Evolutionary conservation across 2,888 invertebrate genomes (phyloP).

Genomic region (Tolmerus cingulatus): DNA sequence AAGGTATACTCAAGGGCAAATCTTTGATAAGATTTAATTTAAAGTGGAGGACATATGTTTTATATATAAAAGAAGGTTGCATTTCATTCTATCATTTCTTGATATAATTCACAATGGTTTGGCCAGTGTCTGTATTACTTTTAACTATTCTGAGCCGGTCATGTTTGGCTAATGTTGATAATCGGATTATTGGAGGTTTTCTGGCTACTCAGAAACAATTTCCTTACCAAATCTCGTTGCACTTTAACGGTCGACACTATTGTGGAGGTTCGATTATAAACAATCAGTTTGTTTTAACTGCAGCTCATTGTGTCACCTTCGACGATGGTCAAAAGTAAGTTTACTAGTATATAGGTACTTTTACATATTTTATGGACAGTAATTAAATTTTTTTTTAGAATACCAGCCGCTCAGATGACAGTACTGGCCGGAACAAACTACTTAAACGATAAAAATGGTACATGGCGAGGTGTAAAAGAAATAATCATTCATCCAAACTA

Average conservation of each 20-base stretch:
- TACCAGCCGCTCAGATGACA: background rate
- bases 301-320: background rate
- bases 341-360: background rate
- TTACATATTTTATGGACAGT: background rate
- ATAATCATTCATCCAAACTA: background rate
- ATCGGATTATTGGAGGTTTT: background rate
- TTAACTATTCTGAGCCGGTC: background rate
- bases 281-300: background rate
- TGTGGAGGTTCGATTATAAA: slow-evolving; percentile 15
- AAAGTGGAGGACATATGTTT: background rate
- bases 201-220: background rate
- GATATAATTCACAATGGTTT: background rate
- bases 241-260: background rate
- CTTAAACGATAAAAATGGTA: background rate
- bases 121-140: background rate
- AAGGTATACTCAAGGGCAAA: background rate
- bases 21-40: background rate
- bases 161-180: background rate
- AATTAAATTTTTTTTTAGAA: background rate
- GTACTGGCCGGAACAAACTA: background rate
- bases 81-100: background rate
- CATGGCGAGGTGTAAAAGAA: background rate
- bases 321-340: background rate
- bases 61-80: background rate
- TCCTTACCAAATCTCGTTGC: background rate